Evolutionary conservation across 2,888 invertebrate species (phyloP), one percentile per base, ranked within the genome.

Genomic region (Spatulosminthurus flaviceps): DNA sequence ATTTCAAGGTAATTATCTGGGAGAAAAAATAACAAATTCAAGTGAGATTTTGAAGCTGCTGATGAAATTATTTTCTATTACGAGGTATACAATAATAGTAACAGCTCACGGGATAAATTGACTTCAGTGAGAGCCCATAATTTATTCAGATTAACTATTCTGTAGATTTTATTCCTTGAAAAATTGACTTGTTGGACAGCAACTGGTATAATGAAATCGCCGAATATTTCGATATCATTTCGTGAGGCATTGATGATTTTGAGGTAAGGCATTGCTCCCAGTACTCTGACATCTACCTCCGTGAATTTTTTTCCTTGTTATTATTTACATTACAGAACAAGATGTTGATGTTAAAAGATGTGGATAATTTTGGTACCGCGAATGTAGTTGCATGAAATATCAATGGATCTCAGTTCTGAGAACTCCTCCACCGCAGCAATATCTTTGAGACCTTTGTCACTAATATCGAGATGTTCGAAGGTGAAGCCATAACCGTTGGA

Each of bases 101-200:
- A 69, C 5, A 21, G 5, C 78, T 72, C 43, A 82, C 81, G 76
- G 9, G 81, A 79, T 7, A 83, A 61, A 77, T 83, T 83, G 19
- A 83, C 77, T 24, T 78, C 71, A 2, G 77, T 79, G n/a, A 83
- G 79, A 1, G 79, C 78, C 80, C 79, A 78, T 64, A 80, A 78
- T 19, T 71, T 34, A 19, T 72, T 66, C 11, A 81, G 24, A 43
- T 77, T 73, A 9, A 81, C 21, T 24, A 81, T 22, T 2, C 21
- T 26, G 5, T 60, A 67, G 34, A 82, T 81, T 21, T 75, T 29
- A 66, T 82, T 82, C 60, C 73, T 60, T 0, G 82, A 82, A 42
- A 81, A 80, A 66, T 82, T 77, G 1, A 79, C 79, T 67, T 80
- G 29, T 13, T 73, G 34, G 0, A 73, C 66, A 0, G 79, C 72